phyloP scores from a whole-genome alignment of 2,113 vertebrate genomes.

The Centropristis striata region DNA sequence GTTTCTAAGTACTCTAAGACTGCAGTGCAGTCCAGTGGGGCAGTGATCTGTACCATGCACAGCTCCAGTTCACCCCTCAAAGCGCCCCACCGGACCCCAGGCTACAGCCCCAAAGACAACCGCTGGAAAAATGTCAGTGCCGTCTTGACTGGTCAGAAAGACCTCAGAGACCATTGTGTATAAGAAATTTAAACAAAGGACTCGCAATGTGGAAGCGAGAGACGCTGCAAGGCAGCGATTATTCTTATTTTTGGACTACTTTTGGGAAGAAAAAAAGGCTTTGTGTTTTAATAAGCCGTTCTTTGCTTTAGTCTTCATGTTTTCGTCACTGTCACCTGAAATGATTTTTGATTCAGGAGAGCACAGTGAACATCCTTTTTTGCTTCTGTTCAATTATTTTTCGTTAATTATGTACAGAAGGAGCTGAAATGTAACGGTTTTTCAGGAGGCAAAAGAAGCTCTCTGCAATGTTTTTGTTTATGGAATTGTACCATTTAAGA shows the following conservation, averaged over 20 bases:
- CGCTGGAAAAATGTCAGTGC: constrained; percentile 89
- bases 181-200: constrained; percentile 62
- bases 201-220: constrained; percentile 55
- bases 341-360: constrained; percentile 58
- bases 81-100: constrained; percentile 88
- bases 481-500: constrained; percentile 79
- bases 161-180: constrained; percentile 87
- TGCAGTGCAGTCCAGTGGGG: constrained; percentile 87
- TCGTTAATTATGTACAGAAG: constrained; percentile 88
- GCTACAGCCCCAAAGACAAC: constrained; percentile 94
- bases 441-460: constrained; percentile 82
- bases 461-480: constrained; percentile 78
- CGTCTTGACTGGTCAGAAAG: constrained; percentile 80
- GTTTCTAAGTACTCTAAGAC: constrained; percentile 89
- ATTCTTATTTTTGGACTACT: constrained; percentile 67
- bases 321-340: constrained; percentile 75
- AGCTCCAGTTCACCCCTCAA: constrained; percentile 86
- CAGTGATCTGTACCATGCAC: constrained; percentile 86
- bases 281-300: constrained; percentile 72
- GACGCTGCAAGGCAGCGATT: constrained; percentile 64
- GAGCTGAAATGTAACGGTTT: constrained; percentile 72
- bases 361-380: constrained; percentile 69
- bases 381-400: constrained; percentile 78
- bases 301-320: constrained; percentile 68
- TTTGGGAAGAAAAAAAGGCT: constrained; percentile 69